These are phyloP conservation scores for Lutraria lutraria DNA, from an alignment of 2,888 invertebrate genomes.

Conservation along the genomic window DNA sequence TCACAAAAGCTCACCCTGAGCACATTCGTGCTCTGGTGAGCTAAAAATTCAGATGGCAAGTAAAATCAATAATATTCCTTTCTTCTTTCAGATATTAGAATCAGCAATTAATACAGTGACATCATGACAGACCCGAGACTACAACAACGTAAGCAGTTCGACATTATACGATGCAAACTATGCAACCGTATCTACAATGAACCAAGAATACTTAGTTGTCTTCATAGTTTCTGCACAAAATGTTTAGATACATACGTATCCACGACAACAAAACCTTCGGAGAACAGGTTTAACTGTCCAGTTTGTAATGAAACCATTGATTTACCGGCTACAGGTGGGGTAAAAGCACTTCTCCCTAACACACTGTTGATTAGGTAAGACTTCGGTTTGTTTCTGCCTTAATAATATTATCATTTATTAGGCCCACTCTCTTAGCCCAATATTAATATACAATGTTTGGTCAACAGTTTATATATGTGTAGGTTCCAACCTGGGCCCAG, in stretches of 20 bases:
- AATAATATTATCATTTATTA: too few species aligned
- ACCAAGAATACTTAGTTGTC: slow-evolving; percentile 79
- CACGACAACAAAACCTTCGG: slow-evolving; percentile 30
- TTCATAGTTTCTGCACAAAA: slow-evolving; percentile 81
- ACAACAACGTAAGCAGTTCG: slow-evolving; percentile 62
- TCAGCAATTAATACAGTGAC: background rate
- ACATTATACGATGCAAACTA: slow-evolving; percentile 72
- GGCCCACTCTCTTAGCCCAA: too few species aligned
- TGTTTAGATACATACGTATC: slow-evolving; percentile 74
- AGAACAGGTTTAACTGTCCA: slow-evolving; percentile 58
- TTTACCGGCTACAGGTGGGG: slow-evolving; percentile 49
- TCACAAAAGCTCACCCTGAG: too few species aligned
- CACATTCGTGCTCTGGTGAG: too few species aligned
- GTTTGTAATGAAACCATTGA: slow-evolving; percentile 61
- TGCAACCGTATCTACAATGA: slow-evolving; percentile 78
- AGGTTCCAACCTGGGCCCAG: too few species aligned
- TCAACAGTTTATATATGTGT: too few species aligned
- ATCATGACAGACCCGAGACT: background rate
- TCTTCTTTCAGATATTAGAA: background rate
- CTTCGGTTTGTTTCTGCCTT: too few species aligned
- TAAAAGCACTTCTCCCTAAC: slow-evolving; percentile 55
- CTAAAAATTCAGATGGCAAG: too few species aligned
- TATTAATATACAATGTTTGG: too few species aligned
- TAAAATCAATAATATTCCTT: too few species aligned
- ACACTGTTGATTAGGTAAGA: slow-evolving; percentile 58